Base-by-base conservation (phyloP, 2,113 vertebrate genomes). In the Piliocolobus tephrosceles region DNA sequence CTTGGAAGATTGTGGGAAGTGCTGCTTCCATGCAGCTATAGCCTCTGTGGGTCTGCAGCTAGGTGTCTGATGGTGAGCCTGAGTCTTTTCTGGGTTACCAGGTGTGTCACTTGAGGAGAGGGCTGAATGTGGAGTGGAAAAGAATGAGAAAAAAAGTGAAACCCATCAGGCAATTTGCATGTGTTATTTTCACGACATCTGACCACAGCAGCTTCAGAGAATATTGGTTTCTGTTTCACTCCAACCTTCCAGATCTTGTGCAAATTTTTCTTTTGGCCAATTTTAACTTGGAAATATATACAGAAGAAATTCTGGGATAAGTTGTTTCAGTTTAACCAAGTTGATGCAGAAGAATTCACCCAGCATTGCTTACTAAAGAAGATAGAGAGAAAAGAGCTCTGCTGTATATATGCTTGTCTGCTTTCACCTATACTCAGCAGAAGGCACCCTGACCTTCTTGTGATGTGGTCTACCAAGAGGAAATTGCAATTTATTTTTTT, bases 141-240 rank as follows among this genome's bases (percentile, higher is more conserved):
- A 38, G 64, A 88, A n/a, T 9, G 40, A 61, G n/a, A 91, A 40
- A 11, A 11, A 70, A 72, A 43, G 45, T 8, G 6, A 64, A 66
- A 80, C 5, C 47, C 0, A 0, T 0, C 18, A 27, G 35, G 38
- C 1, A 12, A 66, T 14, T 76, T 78, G n/a, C 5, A 1, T 2
- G 1, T 47, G 55, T 18, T 57, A 57, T 30, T 17, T 5, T 64
- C 8, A 47, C 35, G 9, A 43, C 27, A 45, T 64, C 57, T 35
- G 70, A 40, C 58, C 27, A n/a, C 23, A 72, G 25, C 6, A 47
- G 30, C 10, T 23, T 66, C 45, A 76, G 82, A 85, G 57, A 50
- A 18, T 76, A 50, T 35, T 11, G 40, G 27, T 45, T 58, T 20
- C 11, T 12, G 0, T 58, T 55, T 83, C 9, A 87, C 2, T 52